Conservation (phyloP, 1,140 invertebrate genomes). For the Drosophila miranda region DNA sequence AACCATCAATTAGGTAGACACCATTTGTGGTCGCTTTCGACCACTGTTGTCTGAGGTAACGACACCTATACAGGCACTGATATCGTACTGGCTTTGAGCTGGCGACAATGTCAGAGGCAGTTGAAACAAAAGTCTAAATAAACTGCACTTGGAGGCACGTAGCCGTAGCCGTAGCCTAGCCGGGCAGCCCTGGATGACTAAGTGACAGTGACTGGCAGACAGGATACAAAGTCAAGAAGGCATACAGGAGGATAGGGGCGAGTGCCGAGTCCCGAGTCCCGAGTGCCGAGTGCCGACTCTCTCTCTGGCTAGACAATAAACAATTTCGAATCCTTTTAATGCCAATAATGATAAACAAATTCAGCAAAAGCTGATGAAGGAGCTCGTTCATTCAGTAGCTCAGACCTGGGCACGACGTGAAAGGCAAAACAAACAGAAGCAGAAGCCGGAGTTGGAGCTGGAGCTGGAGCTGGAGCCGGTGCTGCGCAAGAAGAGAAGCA, state of each 20-base stretch:
- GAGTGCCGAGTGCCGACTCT: too few species aligned
- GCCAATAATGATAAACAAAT: constrained; percentile 81
- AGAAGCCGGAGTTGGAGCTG: constrained; percentile 11
- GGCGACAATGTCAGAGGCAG: constrained; percentile 59
- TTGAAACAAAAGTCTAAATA: constrained; percentile 67
- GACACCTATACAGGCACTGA: constrained; percentile 17
- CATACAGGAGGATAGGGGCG: constrained; percentile 5
- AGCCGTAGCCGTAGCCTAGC: not conserved
- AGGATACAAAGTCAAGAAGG: constrained; percentile 30
- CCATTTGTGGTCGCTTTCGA: constrained; percentile 17
- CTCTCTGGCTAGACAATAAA: constrained; percentile 71
- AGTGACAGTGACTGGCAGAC: constrained; percentile 54
- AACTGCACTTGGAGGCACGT: constrained; percentile 40
- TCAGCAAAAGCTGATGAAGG: constrained; percentile 39
- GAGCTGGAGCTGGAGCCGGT: not conserved
- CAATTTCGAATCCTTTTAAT: constrained; percentile 81
- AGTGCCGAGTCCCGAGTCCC: constrained; percentile 2
- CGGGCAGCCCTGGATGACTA: constrained; percentile 51
- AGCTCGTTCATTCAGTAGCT: constrained; percentile 18
- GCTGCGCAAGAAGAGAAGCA: constrained; percentile 35
- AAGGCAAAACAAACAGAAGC: constrained; percentile 65
- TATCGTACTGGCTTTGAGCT: constrained; percentile 28
- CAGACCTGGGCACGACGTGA: constrained; percentile 41
- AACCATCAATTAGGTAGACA: constrained; percentile 36
- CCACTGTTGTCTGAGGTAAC: constrained; percentile 37